Base-by-base conservation (phyloP, 1,140 invertebrate genomes). In the Cydia splendana region DNA sequence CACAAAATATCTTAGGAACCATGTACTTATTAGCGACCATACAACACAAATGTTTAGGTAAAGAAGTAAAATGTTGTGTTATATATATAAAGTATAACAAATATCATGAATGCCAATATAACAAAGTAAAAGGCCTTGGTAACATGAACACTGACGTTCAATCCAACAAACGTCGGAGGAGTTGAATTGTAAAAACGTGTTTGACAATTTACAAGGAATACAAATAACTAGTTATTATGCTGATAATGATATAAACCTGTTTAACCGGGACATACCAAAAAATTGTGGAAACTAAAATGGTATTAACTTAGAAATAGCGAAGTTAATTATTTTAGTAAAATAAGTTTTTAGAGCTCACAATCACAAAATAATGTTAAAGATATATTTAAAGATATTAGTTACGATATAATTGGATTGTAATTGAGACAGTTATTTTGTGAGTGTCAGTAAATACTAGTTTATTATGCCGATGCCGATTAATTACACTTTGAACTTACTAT, bases 291-390 rank as follows among this genome's bases (percentile, higher is more conserved):
- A 87, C 87, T 88, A 90, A 91, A 91, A 91, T 88, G 74, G 84
- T 80, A 78, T 85, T 86, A 91, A 91, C 87, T 91, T 90, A 87
- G 79, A 85, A 77, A 75, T 76, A 42, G 77, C 76, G 79, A 89
- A 91, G 88, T 90, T 87, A 91, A 85, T 86, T 82, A 89, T 89
- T 89, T 89, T 88, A 90, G 88, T 82, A 76, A 69, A 7, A 18
- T 4, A 15, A 20, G 15, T 28, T 42, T 42, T 69, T n/a, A 69
- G 65, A 69, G 30, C 65, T 69, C 28, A 69, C 65, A 69, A 10
- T 34, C 65, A 69, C 65, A 69, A 69, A 69, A 69, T 34, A 69
- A 69, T 69, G 65, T 34, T 74, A 48, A 69, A 18, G 0, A 0
- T 34, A 20, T 24, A 30, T 13, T 57, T 53, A 34, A 75, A 62